These are phyloP conservation scores for Allenopithecus nigroviridis DNA, from an alignment of 2,797 vertebrate species.

Conservation along the genomic window DNA sequence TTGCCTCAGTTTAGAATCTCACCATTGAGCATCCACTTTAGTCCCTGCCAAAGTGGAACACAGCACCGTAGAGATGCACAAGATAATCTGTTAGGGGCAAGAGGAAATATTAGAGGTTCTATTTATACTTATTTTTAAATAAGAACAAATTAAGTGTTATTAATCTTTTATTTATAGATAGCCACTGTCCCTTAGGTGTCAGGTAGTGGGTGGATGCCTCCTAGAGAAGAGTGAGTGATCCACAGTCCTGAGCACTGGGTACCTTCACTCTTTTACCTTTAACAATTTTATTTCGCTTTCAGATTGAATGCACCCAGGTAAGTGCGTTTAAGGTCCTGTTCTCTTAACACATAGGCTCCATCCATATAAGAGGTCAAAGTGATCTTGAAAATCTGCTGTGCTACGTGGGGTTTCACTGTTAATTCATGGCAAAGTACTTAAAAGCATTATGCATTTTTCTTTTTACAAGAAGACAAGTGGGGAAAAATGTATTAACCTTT, in stretches of 20 bases:
- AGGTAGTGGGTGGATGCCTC: neutral
- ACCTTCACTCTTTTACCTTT: neutral
- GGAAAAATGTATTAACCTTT: neutral
- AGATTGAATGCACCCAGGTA: neutral
- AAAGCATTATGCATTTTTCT: neutral
- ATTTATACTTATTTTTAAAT: neutral
- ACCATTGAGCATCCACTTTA: neutral
- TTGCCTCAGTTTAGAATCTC: slow-evolving; percentile 20
- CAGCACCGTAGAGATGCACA: neutral
- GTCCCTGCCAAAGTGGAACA: neutral
- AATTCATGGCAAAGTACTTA: neutral
- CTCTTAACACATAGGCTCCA: neutral
- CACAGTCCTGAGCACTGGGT: neutral
- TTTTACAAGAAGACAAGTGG: neutral
- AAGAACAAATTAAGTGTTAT: neutral
- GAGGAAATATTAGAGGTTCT: neutral
- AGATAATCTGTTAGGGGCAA: neutral
- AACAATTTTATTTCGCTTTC: neutral
- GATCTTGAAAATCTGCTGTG: neutral
- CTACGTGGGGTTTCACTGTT: neutral
- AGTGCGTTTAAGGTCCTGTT: neutral
- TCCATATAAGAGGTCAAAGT: neutral
- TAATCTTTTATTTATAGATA: neutral
- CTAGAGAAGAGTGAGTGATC: neutral
- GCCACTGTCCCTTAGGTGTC: neutral